Base-by-base conservation (phyloP, 2,797 vertebrate species). In the Peromyscus melanophrys region DNA sequence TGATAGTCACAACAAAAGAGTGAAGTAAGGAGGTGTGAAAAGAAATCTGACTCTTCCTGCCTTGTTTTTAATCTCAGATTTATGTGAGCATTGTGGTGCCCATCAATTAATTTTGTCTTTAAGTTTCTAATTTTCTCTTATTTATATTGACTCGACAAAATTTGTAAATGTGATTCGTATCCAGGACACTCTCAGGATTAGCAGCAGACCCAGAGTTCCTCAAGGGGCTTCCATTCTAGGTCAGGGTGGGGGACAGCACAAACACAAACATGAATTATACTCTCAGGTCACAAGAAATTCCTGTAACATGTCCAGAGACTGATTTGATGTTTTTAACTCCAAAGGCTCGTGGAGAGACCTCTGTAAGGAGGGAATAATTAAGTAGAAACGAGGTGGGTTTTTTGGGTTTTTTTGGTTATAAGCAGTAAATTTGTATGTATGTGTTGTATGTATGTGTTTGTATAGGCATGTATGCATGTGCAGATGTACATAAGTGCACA, bases 91-190 rank as follows among this genome's bases (percentile, higher is more conserved):
- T 52, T 37, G n/a, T 9, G 17, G 5, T 90, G 14, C 21, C 43
- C 31, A 17, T 49, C 65, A 86, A 31, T 31, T 34, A 19, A 6
- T 89, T 85, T 86, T 14, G 0, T 77, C 37, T 86, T 43, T 31
- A 63, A 49, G 7, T 34, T 81, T 95, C n/a, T 76, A 43, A 43
- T 92, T 94, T 94, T 73, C 31, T 87, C 29, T 57, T 85, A 9
- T 11, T 46, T 77, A 23, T 61, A 40, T 92, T 86, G 94, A 77
- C 65, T 84, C 27, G 55, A 81, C 19, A 81, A 76, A 40, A 69
- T 55, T 63, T 76, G n/a, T n/a, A 92, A 55, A 81, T 69, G 89
- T 10, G 40, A 40, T 63, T 82, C 37, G 0, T 84, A 34, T 8
- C 69, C 69, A 86, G 57, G 37, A 17, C 69, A 78, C 17, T 34